Percentiles rank a stretch among this genome's conserved stretches.
These are phyloP conservation scores for Bovichtus diacanthus DNA, from an alignment of 2,797 vertebrate species.

Conservation along the genomic window DNA sequence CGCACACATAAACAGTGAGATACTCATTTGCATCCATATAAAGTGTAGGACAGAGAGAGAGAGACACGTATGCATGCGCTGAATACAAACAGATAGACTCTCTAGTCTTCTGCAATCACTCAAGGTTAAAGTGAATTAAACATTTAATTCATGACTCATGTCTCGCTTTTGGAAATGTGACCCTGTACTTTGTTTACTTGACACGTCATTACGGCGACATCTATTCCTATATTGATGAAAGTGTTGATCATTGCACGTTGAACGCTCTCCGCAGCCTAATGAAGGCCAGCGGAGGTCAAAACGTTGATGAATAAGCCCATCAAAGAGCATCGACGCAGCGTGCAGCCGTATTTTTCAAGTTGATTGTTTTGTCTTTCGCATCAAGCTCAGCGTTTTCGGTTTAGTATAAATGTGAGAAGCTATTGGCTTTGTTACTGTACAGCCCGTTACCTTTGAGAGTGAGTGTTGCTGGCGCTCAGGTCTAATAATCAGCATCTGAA, in stretches of 20 bases:
- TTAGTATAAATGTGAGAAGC: background rate
- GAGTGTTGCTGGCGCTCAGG: slow-evolving; percentile 13
- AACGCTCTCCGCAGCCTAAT: background rate
- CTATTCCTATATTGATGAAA: background rate
- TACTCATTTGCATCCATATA: slow-evolving; percentile 57
- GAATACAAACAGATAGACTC: slow-evolving; percentile 24
- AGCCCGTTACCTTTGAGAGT: slow-evolving; percentile 30
- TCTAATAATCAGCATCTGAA: slow-evolving; percentile 51
- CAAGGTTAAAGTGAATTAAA: slow-evolving; percentile 56
- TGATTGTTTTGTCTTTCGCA: slow-evolving; percentile 55
- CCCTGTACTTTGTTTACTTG: slow-evolving; percentile 26
- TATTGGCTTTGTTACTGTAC: background rate
- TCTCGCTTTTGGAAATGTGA: slow-evolving; percentile 6
- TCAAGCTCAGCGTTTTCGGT: slow-evolving; percentile 11
- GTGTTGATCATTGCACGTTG: slow-evolving; percentile 2
- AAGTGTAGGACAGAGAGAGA: slow-evolving; percentile 47
- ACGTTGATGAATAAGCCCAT: slow-evolving; percentile 35
- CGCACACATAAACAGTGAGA: slow-evolving; percentile 47
- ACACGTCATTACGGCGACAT: background rate
- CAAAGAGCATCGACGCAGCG: slow-evolving; percentile 8
- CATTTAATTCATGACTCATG: slow-evolving; percentile 18
- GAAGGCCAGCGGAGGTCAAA: slow-evolving; percentile 36
- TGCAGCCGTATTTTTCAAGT: slow-evolving; percentile 20
- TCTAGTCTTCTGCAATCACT: background rate
- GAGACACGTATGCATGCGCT: slow-evolving; percentile 7